Evolutionary conservation across 2,797 vertebrate genomes (phyloP).

Genomic region (Anas flavirostris): DNA sequence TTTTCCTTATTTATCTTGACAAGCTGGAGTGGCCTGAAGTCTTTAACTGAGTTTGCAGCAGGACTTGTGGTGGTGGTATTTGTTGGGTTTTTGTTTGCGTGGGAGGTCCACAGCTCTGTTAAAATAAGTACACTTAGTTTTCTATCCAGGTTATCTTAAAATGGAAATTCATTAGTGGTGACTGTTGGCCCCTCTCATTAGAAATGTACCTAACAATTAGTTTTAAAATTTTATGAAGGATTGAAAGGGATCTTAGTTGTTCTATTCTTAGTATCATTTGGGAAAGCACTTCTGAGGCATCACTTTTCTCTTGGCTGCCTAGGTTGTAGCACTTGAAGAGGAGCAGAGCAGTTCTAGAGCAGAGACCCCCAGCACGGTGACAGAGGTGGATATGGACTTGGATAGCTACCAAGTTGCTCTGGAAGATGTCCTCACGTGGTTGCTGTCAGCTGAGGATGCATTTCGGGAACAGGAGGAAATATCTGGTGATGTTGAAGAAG

Average conservation of each 20-base stretch:
- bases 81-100: not conserved
- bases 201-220: not conserved
- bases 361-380: slow-evolving; percentile 83
- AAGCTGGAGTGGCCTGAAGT: not conserved
- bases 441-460: slow-evolving; percentile 92
- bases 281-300: not conserved
- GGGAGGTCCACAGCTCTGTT: not conserved
- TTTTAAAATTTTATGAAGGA: not conserved
- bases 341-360: slow-evolving; percentile 76
- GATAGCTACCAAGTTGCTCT: slow-evolving; percentile 94
- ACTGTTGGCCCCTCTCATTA: not conserved
- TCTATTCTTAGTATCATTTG: not conserved
- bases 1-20: not conserved
- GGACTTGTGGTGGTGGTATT: not conserved
- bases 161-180: not conserved
- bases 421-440: slow-evolving; percentile 97
- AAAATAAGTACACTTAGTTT: not conserved
- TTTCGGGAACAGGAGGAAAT: slow-evolving; percentile 93
- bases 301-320: slow-evolving; percentile 7
- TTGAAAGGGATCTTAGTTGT: not conserved
- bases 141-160: not conserved
- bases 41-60: not conserved
- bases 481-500: slow-evolving; percentile 94
- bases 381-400: slow-evolving; percentile 89
- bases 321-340: slow-evolving; percentile 69